Base-by-base conservation (phyloP, 1,140 invertebrate species). In the Rhagoletis zephyria region DNA sequence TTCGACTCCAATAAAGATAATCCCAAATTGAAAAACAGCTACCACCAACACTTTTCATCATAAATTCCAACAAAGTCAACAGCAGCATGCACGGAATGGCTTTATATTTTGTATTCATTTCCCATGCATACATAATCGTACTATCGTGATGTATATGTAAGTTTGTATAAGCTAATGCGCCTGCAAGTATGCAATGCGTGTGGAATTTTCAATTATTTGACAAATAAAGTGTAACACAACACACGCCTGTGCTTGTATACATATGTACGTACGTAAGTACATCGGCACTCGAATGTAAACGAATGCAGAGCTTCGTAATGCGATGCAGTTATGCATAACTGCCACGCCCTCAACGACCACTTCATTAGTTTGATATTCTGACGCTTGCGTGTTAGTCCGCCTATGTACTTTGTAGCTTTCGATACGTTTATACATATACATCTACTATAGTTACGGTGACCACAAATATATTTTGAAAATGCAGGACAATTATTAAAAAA, bases 181-280 rank as follows among this genome's bases (percentile, higher is more conserved):
- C 64, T 67, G 64, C 64, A 40, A 40, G 64, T 67, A 67, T 67
- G 64, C 64, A 67, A 67, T 67, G 64, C 19, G 30, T 9, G 12
- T 12, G 40, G 10, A 10, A 67, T 40, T 67, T 67, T 10, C 19
- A 67, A 67, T 42, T 67, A 19, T 40, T 3, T 30, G 64, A 7
- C n/a, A 67, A 40, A 67, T 9, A 67, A 67, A 67, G 64, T 42
- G 9, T n/a, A 30, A 30, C 3, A 30, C 9, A 67, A 67, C 40
- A 67, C 19, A 42, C 10, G 40, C 40, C 4, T 19, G 40, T 0
- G 40, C 64, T 9, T 64, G 30, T 60, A 1, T 60, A 60, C n/a
- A n/a, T n/a, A n/a, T n/a, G n/a, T 60, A 7, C 1, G 59, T 60
- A 12, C 59, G 6, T 60, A 60, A 6, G 12, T 60, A 7, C 61